Evolutionary conservation across 2,113 vertebrate species (phyloP).

Genomic region (Madoqua kirkii): DNA sequence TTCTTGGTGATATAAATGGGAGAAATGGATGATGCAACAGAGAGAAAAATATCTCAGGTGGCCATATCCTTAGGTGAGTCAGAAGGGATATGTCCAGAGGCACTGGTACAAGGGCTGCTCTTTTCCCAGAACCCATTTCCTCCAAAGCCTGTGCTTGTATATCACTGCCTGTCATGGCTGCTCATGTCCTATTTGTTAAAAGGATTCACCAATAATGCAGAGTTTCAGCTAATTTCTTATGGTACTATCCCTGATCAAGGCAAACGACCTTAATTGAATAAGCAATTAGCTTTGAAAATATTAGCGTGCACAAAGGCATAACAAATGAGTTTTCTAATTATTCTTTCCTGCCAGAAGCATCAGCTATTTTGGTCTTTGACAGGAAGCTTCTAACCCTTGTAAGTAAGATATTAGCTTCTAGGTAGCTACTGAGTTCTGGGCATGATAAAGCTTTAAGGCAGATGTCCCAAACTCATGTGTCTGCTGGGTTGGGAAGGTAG

Average conservation of each 20-base stretch:
- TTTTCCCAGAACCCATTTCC: fast-evolving
- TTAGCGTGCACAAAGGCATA: not conserved
- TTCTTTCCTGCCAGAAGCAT: not conserved
- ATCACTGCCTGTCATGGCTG: not conserved
- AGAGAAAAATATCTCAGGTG: not conserved
- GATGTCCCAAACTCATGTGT: not conserved
- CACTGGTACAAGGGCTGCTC: too few species aligned
- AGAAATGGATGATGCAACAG: fast-evolving
- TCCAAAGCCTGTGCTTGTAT: not conserved
- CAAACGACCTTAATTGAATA: not conserved
- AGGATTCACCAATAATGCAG: not conserved
- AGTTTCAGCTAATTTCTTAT: not conserved
- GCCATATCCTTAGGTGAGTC: fast-evolving
- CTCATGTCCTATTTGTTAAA: fast-evolving
- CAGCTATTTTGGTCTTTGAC: not conserved
- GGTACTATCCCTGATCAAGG: not conserved
- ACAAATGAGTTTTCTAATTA: not conserved
- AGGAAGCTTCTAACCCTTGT: too few species aligned
- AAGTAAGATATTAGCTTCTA: not conserved
- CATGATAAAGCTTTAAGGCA: not conserved
- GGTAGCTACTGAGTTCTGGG: not conserved
- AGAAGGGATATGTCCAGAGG: too few species aligned
- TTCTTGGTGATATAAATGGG: not conserved
- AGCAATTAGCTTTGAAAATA: slow-evolving; percentile 30
- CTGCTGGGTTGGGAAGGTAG: not conserved